phyloP scores from a whole-genome alignment of 2,113 vertebrate genomes.

The Ageneiosus marmoratus region DNA sequence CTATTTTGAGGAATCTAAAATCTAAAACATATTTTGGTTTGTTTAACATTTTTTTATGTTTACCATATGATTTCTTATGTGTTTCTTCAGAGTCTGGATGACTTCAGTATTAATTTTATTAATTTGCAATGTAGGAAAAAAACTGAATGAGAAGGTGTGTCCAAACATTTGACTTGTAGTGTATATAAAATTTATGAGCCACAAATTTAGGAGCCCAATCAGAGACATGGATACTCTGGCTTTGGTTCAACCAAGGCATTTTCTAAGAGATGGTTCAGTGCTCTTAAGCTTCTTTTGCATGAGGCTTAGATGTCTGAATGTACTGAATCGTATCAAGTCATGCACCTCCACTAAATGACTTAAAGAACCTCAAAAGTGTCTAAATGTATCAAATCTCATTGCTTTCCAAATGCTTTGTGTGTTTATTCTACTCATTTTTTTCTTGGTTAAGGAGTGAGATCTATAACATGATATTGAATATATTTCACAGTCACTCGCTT shows the following conservation, averaged over 20 bases:
- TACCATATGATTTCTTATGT: too few species aligned
- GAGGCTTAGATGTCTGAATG: neutral
- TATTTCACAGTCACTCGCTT: constrained; percentile 41
- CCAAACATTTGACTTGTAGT: too few species aligned
- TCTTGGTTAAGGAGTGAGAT: constrained; percentile 44
- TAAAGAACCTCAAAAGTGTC: constrained; percentile 31
- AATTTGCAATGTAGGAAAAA: too few species aligned
- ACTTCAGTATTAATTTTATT: too few species aligned
- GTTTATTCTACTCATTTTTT: neutral
- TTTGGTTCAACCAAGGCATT: neutral
- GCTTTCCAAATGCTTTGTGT: constrained; percentile 36
- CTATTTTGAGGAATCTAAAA: too few species aligned
- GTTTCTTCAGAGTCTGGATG: too few species aligned
- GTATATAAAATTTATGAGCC: too few species aligned
- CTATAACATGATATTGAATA: constrained; percentile 52
- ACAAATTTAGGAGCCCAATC: constrained; percentile 18
- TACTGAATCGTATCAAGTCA: constrained; percentile 31
- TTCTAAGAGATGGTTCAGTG: constrained; percentile 29
- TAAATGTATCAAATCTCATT: constrained; percentile 43
- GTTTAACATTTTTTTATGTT: too few species aligned
- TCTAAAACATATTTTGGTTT: too few species aligned
- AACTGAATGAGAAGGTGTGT: too few species aligned
- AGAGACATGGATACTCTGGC: neutral
- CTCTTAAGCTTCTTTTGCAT: constrained; percentile 19
- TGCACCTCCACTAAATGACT: constrained; percentile 31